A percentile compares a stretch with the other conserved stretches of the same genome.
phyloP scores from a whole-genome alignment of 2,888 invertebrate genomes.

The Polia nebulosa region DNA sequence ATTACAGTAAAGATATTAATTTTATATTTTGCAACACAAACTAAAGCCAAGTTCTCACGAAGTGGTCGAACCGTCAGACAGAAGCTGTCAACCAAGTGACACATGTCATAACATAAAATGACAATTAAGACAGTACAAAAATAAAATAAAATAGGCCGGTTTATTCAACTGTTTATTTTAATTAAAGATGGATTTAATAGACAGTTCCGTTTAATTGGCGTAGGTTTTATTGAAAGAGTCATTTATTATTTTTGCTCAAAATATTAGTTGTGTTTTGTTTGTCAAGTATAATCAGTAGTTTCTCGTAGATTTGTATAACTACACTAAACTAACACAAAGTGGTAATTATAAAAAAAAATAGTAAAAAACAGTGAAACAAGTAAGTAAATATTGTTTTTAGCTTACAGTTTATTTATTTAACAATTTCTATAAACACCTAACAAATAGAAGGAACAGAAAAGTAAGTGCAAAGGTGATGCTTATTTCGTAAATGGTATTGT shows the following conservation, averaged over 20 bases:
- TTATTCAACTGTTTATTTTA: conserved; percentile 15
- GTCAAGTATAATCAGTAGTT: too few species aligned
- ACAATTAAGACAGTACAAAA: too few species aligned
- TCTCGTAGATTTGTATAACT: not conserved
- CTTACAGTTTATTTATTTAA: not conserved
- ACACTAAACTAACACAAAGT: not conserved
- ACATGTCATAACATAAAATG: too few species aligned
- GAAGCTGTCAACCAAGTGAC: too few species aligned
- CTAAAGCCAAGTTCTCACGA: too few species aligned
- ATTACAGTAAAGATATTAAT: too few species aligned
- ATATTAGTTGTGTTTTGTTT: too few species aligned
- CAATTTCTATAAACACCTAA: not conserved
- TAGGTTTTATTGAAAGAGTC: not conserved
- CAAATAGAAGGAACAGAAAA: not conserved
- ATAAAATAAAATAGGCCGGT: not conserved
- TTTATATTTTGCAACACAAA: too few species aligned
- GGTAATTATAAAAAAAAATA: not conserved
- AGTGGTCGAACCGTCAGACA: too few species aligned
- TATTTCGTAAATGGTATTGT: not conserved
- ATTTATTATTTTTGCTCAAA: not conserved
- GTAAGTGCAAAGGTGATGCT: not conserved
- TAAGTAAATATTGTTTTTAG: conserved; percentile 9
- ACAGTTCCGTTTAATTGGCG: not conserved
- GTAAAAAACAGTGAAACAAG: conserved; percentile 1
- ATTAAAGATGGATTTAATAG: not conserved